Evolutionary conservation across 2,888 invertebrate species (phyloP).

Genomic region (Pheosia tremula): DNA sequence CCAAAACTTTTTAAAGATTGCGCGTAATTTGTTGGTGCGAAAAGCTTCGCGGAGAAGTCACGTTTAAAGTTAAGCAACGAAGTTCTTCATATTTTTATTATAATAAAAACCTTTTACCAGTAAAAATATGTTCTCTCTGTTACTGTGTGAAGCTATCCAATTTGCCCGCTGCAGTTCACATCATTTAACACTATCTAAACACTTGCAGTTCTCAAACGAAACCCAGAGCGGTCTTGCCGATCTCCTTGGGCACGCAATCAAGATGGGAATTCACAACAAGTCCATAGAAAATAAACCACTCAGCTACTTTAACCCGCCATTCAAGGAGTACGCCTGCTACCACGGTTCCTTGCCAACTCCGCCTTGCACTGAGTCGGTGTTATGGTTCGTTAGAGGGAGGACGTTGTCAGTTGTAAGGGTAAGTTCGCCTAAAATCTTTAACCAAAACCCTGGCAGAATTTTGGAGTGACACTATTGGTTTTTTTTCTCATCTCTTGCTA

Average conservation of each 20-base stretch:
- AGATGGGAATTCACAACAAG: constrained; percentile 9
- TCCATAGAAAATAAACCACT: constrained; percentile 37
- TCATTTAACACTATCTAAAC: constrained; percentile 4
- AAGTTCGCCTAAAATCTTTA: constrained; percentile 16
- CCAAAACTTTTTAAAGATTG: not conserved
- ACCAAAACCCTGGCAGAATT: too few species aligned
- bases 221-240: constrained; percentile 53
- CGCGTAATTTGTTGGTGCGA: not conserved
- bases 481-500: too few species aligned
- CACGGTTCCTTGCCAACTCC: constrained; percentile 67
- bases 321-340: constrained; percentile 63
- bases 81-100: too few species aligned
- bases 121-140: too few species aligned
- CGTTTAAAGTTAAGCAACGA: not conserved
- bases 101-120: too few species aligned
- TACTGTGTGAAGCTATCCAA: too few species aligned
- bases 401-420: constrained; percentile 59
- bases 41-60: not conserved
- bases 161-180: too few species aligned
- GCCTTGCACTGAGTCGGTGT: constrained; percentile 66
- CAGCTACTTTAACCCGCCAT: constrained; percentile 54
- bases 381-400: constrained; percentile 65
- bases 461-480: too few species aligned
- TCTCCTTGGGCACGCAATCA: constrained; percentile 35
- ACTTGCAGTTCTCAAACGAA: constrained; percentile 53